These are phyloP conservation scores for Holacanthus passer DNA, from an alignment of 2,113 vertebrate species.

Conservation along the genomic window DNA sequence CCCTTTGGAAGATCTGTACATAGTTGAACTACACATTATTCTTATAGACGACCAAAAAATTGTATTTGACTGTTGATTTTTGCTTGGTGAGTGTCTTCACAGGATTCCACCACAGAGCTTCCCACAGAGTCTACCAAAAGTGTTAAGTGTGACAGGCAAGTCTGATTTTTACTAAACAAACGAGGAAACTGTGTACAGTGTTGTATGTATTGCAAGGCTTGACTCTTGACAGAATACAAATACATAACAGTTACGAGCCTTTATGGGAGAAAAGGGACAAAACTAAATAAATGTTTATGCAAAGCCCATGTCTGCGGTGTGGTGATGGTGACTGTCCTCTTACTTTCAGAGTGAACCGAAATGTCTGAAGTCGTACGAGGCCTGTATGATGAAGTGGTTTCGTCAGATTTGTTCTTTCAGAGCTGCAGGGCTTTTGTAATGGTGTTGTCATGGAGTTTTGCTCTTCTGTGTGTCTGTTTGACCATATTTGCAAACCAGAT, in stretches of 20 bases:
- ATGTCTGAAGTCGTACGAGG: neutral
- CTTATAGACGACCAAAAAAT: conserved; percentile 68
- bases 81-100: conserved; percentile 49
- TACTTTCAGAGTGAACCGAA: conserved; percentile 28
- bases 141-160: conserved; percentile 44
- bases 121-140: conserved; percentile 66
- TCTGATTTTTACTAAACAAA: conserved; percentile 55
- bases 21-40: conserved; percentile 68
- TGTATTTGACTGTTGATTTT: conserved; percentile 61
- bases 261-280: conserved; percentile 61
- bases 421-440: conserved; percentile 49
- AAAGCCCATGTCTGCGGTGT: conserved; percentile 64
- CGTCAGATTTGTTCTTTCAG: conserved; percentile 33
- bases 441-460: conserved; percentile 12
- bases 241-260: conserved; percentile 38
- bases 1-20: conserved; percentile 69
- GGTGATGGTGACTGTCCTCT: conserved; percentile 40
- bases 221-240: conserved; percentile 43
- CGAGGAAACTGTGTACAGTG: conserved; percentile 45
- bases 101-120: conserved; percentile 65
- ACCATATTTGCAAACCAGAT: conserved; percentile 10
- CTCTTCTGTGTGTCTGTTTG: conserved; percentile 36
- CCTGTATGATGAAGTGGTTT: conserved; percentile 41
- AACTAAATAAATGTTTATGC: conserved; percentile 72
- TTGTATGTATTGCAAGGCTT: conserved; percentile 41